Conservation (phyloP, 2,888 invertebrate genomes). For the Rugalucina vietnamica region DNA sequence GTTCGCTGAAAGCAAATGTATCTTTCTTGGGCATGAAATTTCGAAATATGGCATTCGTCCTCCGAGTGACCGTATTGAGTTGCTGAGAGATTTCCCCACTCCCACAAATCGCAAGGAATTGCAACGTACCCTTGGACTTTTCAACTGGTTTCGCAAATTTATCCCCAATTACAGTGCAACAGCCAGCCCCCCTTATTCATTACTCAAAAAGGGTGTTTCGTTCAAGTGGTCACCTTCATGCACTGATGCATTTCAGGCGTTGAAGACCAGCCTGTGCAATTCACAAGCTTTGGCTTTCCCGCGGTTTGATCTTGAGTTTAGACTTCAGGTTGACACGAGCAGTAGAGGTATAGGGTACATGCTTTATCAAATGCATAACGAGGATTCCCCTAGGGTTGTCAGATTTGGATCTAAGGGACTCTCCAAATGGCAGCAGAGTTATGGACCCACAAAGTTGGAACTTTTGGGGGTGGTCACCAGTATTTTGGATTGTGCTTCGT, state of each 20-base stretch:
- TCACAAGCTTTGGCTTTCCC: conserved; percentile 58
- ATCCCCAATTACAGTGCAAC: conserved; percentile 44
- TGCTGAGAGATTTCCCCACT: conserved; percentile 30
- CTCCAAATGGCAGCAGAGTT: conserved; percentile 47
- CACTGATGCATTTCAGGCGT: conserved; percentile 31
- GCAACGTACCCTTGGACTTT: conserved; percentile 46
- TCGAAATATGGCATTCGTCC: conserved; percentile 39
- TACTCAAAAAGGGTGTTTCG: conserved; percentile 27
- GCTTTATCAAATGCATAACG: conserved; percentile 54
- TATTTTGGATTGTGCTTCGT: conserved; percentile 8
- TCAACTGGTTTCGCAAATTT: conserved; percentile 62
- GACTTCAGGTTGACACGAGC: conserved; percentile 54
- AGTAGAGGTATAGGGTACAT: conserved; percentile 56
- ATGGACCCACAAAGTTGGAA: conserved; percentile 56
- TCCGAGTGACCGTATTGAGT: conserved; percentile 26
- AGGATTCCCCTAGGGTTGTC: conserved; percentile 29
- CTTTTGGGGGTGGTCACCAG: conserved; percentile 44
- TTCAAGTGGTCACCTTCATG: conserved; percentile 42
- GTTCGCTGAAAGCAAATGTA: too few species aligned
- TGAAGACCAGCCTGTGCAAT: conserved; percentile 41
- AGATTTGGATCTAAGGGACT: conserved; percentile 43
- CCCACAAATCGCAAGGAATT: conserved; percentile 46
- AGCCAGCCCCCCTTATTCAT: conserved; percentile 28
- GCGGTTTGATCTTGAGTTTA: conserved; percentile 47
- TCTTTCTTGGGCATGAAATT: conserved; percentile 56